Evolutionary conservation across 2,888 invertebrate genomes (phyloP).

Genomic region (Gnatocerus cornutus): DNA sequence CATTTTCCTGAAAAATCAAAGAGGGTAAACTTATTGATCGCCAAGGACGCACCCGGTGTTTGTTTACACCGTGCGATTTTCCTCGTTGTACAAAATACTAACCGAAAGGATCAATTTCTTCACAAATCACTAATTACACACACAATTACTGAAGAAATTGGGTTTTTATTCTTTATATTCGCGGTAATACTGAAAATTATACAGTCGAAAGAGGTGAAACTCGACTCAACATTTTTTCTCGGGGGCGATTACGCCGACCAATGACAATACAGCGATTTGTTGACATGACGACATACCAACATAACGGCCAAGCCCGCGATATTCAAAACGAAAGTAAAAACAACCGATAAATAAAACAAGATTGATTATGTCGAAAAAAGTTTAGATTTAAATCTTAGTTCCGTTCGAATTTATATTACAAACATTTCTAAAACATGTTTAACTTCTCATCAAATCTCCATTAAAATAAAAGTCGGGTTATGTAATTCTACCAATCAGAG

Average conservation of each 20-base stretch:
- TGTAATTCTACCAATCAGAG: no score
- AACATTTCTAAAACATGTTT: no score
- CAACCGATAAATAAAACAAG: no score
- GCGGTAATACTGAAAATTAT: constrained; percentile 1
- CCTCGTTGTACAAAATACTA: background rate
- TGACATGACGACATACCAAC: constrained; percentile 7
- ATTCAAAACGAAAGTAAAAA: background rate
- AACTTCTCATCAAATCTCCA: no score
- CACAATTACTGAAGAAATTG: background rate
- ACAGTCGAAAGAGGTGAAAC: background rate
- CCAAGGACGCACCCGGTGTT: constrained; percentile 49
- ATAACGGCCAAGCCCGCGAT: background rate
- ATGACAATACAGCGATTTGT: background rate
- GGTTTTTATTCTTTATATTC: constrained; percentile 1
- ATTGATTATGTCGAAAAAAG: no score
- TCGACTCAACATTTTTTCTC: constrained; percentile 4
- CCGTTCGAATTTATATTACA: no score
- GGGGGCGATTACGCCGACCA: constrained; percentile 1
- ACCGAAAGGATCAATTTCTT: constrained; percentile 4
- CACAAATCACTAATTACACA: background rate
- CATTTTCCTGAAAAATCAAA: constrained; percentile 70
- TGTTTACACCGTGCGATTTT: constrained; percentile 39
- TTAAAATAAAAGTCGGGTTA: no score
- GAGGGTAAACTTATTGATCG: constrained; percentile 47
- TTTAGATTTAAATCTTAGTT: no score